Evolutionary conservation across 2,113 vertebrate genomes (phyloP).

Genomic region (Pithys albifrons): DNA sequence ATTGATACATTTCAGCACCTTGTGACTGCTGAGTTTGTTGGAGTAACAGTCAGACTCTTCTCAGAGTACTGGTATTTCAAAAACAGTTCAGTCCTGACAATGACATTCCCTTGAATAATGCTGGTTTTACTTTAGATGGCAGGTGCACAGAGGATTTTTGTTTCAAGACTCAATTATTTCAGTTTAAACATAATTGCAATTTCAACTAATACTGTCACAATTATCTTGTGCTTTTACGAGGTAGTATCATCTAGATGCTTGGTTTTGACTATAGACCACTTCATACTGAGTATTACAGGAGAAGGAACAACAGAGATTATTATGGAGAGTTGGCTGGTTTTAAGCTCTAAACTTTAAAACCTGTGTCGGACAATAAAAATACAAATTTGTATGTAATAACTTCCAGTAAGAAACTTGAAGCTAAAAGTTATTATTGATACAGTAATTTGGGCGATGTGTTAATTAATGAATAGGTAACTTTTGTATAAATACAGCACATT

Average conservation of each 20-base stretch:
- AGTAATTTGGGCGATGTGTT: not conserved
- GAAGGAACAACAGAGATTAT: not conserved
- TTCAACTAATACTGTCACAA: not conserved
- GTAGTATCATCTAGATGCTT: not conserved
- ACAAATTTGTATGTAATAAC: not conserved
- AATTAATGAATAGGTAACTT: not conserved
- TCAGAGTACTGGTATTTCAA: not conserved
- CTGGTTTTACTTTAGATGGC: not conserved
- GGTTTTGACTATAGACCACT: not conserved
- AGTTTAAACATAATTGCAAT: not conserved
- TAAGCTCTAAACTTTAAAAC: slow-evolving; percentile 12
- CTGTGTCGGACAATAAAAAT: not conserved
- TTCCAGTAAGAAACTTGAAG: not conserved
- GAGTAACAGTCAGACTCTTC: not conserved
- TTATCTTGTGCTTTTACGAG: not conserved
- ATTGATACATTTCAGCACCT: not conserved
- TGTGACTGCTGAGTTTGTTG: not conserved
- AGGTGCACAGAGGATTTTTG: not conserved
- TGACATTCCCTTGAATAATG: not conserved
- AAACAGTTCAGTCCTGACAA: not conserved
- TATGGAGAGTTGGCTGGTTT: not conserved
- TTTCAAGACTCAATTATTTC: not conserved
- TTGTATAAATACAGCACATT: not conserved
- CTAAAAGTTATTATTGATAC: not conserved
- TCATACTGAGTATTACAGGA: not conserved